phyloP scores from a whole-genome alignment of 2,113 vertebrate species.

The Ictalurus punctatus region DNA sequence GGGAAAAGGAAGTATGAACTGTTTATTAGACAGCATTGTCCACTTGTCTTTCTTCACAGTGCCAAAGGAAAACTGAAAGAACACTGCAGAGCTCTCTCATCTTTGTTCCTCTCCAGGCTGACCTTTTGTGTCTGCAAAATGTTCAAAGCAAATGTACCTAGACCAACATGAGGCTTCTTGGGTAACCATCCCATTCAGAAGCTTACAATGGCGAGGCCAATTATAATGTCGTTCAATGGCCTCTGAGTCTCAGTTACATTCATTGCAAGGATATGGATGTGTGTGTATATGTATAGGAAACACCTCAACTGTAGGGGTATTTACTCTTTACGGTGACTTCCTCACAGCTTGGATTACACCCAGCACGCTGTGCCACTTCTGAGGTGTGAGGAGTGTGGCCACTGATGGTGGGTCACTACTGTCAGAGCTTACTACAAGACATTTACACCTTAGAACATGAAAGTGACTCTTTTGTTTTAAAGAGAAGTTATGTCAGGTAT shows the following conservation, averaged over 20 bases:
- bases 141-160: constrained; percentile 79
- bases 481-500: background rate
- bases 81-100: constrained; percentile 67
- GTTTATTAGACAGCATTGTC: constrained; percentile 59
- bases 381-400: constrained; percentile 43
- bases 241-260: constrained; percentile 75
- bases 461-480: constrained; percentile 32
- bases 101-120: constrained; percentile 73
- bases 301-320: constrained; percentile 65
- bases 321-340: constrained; percentile 66
- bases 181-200: constrained; percentile 77
- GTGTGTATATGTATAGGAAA: constrained; percentile 65
- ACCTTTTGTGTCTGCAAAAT: constrained; percentile 74
- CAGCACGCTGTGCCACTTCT: constrained; percentile 51
- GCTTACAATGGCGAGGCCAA: constrained; percentile 74
- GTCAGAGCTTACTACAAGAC: constrained; percentile 23
- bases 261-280: constrained; percentile 62
- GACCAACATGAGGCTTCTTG: constrained; percentile 81
- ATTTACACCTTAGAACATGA: constrained; percentile 62
- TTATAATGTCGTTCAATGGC: constrained; percentile 75
- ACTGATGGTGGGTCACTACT: constrained; percentile 54
- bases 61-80: constrained; percentile 69
- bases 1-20: constrained; percentile 38
- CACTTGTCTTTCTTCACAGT: constrained; percentile 66
- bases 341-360: constrained; percentile 63